A percentile compares a stretch with the other conserved stretches of the same genome.
These are phyloP conservation scores for Drosophila kurseongensis DNA, from an alignment of 1,140 invertebrate genomes.

Conservation along the genomic window DNA sequence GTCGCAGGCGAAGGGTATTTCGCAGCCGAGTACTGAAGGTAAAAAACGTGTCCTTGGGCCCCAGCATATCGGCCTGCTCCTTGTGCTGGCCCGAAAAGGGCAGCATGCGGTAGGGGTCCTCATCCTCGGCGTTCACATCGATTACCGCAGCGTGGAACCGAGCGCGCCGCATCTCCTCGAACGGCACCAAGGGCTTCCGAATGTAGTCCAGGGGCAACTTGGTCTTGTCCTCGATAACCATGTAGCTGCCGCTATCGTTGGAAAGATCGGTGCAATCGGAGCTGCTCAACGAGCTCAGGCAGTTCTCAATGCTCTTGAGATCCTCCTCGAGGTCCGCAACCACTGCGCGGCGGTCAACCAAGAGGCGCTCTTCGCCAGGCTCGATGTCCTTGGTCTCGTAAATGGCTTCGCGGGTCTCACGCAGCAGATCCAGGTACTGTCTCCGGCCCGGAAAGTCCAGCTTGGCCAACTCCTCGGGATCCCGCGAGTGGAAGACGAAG, in stretches of 20 bases:
- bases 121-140: conserved; percentile 66
- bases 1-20: conserved; percentile 68
- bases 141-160: conserved; percentile 73
- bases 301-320: conserved; percentile 74
- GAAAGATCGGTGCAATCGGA: conserved; percentile 77
- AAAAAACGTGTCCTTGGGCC: conserved; percentile 72
- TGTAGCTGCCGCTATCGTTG: conserved; percentile 76
- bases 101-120: conserved; percentile 69
- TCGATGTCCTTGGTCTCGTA: conserved; percentile 70
- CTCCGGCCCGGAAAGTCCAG: conserved; percentile 64
- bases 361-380: conserved; percentile 52
- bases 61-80: conserved; percentile 61
- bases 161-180: conserved; percentile 76
- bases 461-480: conserved; percentile 55
- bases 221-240: conserved; percentile 67
- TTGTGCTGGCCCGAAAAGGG: conserved; percentile 76
- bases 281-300: conserved; percentile 74
- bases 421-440: conserved; percentile 67
- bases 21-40: conserved; percentile 71
- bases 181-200: conserved; percentile 75
- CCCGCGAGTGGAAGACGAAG: conserved; percentile 66
- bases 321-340: conserved; percentile 72
- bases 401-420: conserved; percentile 59
- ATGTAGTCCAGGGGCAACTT: conserved; percentile 81
- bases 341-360: conserved; percentile 59